Base-by-base conservation (phyloP, 2,888 invertebrate species). In the Meiosimyza decipiens region DNA sequence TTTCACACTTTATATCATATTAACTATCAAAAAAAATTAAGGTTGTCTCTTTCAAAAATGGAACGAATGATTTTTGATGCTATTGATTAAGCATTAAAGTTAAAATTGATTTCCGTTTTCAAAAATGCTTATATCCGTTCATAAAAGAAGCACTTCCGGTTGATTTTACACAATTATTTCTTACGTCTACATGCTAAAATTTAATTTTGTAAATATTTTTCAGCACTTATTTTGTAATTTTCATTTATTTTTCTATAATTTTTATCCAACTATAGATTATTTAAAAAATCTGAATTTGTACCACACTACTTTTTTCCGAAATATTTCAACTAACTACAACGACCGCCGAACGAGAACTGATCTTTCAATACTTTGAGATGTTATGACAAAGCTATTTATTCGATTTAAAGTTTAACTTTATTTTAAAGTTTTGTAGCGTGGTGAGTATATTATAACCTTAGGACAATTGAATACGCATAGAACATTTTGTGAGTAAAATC, bases 281-380 rank as follows among this genome's bases (percentile, higher is more conserved):
- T 1, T 18, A 60, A 60, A 28, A 18, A 33, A 13, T n/a, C 63
- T 52, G 50, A 71, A 64, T 73, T 75, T 71, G 40, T 71, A 59
- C 15, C 22, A 33, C 55, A 63, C 60, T 72, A 54, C 51, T 68
- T 73, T 68, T 63, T 55, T 63, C 75, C 75, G 74, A 74, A 28
- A 52, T 72, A 73, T 50, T 71, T 68, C 66, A 76, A 78, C 78
- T 76, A 74, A 66, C 74, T 71, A 73, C 76, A 77, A 73, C 79
- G 76, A 70, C 73, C 70, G 78, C 74, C 77, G 73, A 77, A 77
- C 78, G 75, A 77, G 78, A 79, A 80, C 80, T 80, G 76, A 78
- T 75, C 69, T 50, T 73, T 51, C 15, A n/a, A 40, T 62, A 5
- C n/a, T 70, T 52, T n/a, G 18, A 62, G 63, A 54, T 54, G 33